Evolutionary conservation across 2,113 vertebrate genomes (phyloP).

Genomic region (Syngnathus scovelli): DNA sequence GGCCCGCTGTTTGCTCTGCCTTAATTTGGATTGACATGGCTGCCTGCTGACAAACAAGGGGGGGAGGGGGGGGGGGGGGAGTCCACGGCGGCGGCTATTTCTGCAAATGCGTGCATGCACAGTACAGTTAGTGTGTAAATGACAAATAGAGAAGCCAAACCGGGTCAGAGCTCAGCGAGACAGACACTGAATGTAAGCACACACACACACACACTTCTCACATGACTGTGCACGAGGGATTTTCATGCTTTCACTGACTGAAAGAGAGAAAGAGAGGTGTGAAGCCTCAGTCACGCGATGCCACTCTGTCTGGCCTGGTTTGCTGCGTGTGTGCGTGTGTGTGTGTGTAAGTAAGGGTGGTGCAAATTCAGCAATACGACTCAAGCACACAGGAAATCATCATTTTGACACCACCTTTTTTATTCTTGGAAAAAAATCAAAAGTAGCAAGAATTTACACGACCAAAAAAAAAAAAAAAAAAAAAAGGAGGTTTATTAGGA

Average conservation of each 20-base stretch:
- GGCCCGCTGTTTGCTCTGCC: background rate
- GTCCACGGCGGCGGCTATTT: constrained; percentile 15
- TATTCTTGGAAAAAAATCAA: background rate
- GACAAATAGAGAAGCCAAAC: constrained; percentile 38
- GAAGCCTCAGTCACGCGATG: constrained; percentile 62
- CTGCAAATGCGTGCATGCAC: constrained; percentile 19
- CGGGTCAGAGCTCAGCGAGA: constrained; percentile 36
- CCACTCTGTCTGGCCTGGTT: constrained; percentile 11
- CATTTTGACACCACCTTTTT: constrained; percentile 26
- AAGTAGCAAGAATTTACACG: too few species aligned
- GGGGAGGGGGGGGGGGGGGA: constrained; percentile 2
- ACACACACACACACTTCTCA: constrained; percentile 43
- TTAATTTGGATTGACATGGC: background rate
- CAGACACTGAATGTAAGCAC: constrained; percentile 11
- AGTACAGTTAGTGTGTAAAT: constrained; percentile 25
- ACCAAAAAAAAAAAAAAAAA: background rate
- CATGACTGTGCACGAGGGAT: constrained; percentile 51
- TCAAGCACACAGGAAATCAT: constrained; percentile 35
- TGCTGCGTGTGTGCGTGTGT: constrained; percentile 3
- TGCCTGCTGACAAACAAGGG: constrained; percentile 17
- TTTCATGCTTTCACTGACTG: constrained; percentile 54
- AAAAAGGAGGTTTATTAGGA: background rate
- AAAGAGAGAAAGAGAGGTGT: constrained; percentile 55
- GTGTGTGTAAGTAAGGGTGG: background rate
- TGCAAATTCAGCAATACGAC: constrained; percentile 18